phyloP scores from a whole-genome alignment of 2,113 vertebrate genomes.

The Geococcyx californianus region DNA sequence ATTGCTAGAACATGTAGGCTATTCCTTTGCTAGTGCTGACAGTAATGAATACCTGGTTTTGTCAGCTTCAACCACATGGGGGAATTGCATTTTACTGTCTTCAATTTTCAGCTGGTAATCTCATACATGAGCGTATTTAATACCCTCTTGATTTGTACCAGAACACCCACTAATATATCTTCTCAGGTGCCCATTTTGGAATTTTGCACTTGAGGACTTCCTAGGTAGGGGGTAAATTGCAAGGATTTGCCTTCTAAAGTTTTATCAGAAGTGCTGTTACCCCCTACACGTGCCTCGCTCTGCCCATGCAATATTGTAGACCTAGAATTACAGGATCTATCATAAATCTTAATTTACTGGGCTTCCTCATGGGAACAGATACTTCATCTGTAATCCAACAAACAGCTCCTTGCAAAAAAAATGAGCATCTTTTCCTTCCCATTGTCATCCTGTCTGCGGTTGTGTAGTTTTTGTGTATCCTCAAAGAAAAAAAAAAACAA shows the following conservation, averaged over 20 bases:
- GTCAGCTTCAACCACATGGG: constrained; percentile 15
- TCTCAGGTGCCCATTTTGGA: background rate
- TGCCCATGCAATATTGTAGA: background rate
- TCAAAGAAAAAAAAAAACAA: background rate
- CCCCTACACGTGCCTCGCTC: background rate
- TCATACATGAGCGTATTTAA: constrained; percentile 18
- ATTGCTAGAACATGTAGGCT: background rate
- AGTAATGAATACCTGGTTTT: constrained; percentile 48
- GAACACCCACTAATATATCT: constrained; percentile 47
- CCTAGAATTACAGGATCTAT: background rate
- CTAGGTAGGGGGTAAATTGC: background rate
- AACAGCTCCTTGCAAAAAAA: background rate
- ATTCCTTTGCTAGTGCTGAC: constrained; percentile 30
- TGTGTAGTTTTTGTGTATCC: too few species aligned
- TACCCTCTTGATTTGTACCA: constrained; percentile 21
- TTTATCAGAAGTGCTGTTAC: background rate
- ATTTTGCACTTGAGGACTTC: background rate
- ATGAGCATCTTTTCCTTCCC: background rate
- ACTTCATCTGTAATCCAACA: background rate
- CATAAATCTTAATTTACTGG: constrained; percentile 6
- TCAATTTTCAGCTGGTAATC: constrained; percentile 47
- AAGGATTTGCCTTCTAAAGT: constrained; percentile 2
- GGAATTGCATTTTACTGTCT: constrained; percentile 31
- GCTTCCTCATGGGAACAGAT: background rate
- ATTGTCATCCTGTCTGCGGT: background rate